Percentiles rank a stretch among this genome's conserved stretches.
These are phyloP conservation scores for Tryphoninae sp. DNA, from an alignment of 2,888 invertebrate genomes.

Conservation along the genomic window DNA sequence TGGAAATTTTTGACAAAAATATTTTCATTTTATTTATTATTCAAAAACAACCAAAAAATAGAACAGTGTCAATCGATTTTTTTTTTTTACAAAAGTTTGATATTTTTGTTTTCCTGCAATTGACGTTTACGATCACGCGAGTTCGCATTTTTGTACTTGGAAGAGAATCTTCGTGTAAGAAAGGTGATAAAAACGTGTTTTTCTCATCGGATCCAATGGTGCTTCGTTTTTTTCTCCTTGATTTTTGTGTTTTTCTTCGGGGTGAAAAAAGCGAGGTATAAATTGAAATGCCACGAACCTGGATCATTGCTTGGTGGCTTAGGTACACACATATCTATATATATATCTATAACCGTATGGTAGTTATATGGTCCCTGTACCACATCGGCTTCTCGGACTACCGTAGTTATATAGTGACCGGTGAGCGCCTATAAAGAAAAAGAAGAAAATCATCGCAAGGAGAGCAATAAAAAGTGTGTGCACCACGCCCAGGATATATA, in stretches of 20 bases:
- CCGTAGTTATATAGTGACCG: slow-evolving; percentile 29
- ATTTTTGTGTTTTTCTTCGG: background rate
- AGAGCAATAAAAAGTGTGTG: slow-evolving; percentile 66
- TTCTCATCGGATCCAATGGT: slow-evolving; percentile 19
- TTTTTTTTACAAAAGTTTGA: too few species aligned
- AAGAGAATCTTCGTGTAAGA: background rate
- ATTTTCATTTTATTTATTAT: background rate
- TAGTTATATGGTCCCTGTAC: slow-evolving; percentile 49
- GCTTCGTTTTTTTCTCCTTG: background rate
- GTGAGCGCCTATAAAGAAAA: slow-evolving; percentile 20
- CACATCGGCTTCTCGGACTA: slow-evolving; percentile 50
- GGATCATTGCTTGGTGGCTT: slow-evolving; percentile 38
- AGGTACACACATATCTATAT: background rate
- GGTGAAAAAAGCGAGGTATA: slow-evolving; percentile 20
- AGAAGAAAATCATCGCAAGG: slow-evolving; percentile 27
- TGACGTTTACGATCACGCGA: too few species aligned
- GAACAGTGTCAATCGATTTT: background rate
- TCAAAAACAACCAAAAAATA: background rate
- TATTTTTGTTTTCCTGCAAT: too few species aligned
- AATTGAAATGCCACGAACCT: slow-evolving; percentile 50
- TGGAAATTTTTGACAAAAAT: background rate
- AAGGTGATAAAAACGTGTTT: slow-evolving; percentile 36
- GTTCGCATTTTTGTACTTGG: background rate
- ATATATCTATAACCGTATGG: slow-evolving; percentile 14
- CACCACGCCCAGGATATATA: slow-evolving; percentile 75